Evolutionary conservation across 2,797 vertebrate genomes (phyloP).

Genomic region (Gobio occitaniae): DNA sequence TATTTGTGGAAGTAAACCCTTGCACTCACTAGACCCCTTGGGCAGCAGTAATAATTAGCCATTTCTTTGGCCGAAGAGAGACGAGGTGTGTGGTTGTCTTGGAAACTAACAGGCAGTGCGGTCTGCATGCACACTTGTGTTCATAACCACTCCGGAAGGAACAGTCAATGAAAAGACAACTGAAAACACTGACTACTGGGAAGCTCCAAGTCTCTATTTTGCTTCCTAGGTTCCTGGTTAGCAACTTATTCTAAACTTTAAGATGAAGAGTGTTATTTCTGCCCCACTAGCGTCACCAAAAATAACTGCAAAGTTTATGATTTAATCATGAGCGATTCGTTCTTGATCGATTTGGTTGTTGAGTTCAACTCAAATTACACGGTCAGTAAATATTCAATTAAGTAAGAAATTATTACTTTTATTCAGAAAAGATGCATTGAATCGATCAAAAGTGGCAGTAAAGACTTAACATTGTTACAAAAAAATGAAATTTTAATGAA

Average conservation of each 20-base stretch:
- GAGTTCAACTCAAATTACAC: background rate
- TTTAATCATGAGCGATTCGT: background rate
- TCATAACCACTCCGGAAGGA: conserved; percentile 62
- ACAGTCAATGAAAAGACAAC: conserved; percentile 56
- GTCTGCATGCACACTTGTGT: conserved; percentile 66
- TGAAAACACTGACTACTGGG: conserved; percentile 26
- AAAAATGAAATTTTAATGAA: background rate
- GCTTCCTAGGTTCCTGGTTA: background rate
- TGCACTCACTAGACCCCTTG: conserved; percentile 40
- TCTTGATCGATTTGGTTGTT: background rate
- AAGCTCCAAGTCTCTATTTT: conserved; percentile 20
- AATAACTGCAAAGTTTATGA: background rate
- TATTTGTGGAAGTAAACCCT: conserved; percentile 33
- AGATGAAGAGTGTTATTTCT: background rate
- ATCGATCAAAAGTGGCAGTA: background rate
- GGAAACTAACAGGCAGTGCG: conserved; percentile 77
- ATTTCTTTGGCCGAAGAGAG: conserved; percentile 58
- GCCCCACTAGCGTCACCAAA: background rate
- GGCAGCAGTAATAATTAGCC: conserved; percentile 62
- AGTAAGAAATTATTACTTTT: background rate
- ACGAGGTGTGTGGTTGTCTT: conserved; percentile 77
- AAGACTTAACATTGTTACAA: background rate
- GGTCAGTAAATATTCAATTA: background rate
- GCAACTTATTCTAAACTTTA: background rate
- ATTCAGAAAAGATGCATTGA: background rate